Conservation (phyloP, 1,140 invertebrate species). For the Sesamia nonagrioides region DNA sequence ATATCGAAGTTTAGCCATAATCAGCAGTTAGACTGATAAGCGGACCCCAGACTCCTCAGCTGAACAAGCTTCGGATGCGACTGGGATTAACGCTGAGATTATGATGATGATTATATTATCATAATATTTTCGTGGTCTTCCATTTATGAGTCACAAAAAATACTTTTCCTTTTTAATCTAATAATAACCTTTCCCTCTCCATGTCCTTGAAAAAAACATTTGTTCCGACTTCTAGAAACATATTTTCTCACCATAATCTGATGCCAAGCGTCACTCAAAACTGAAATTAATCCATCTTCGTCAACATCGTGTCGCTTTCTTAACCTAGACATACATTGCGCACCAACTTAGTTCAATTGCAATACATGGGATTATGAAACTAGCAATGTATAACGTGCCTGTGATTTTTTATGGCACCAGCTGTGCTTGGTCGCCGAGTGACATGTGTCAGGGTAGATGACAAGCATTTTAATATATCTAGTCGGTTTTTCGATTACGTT, state of each 20-base stretch:
- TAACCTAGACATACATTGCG: not conserved
- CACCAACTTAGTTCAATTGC: too few relatives aligned
- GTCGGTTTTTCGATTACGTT: conserved; percentile 37
- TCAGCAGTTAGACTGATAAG: too few relatives aligned
- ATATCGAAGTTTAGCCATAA: too few relatives aligned
- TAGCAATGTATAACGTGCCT: conserved; percentile 16
- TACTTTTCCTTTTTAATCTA: too few relatives aligned
- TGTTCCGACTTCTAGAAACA: not conserved
- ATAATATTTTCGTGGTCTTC: too few relatives aligned
- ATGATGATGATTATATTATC: too few relatives aligned
- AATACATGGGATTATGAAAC: not conserved
- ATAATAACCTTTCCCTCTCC: not conserved
- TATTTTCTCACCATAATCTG: conserved; percentile 35
- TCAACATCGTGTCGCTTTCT: not conserved
- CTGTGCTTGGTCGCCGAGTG: conserved; percentile 22
- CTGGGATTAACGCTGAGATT: too few relatives aligned
- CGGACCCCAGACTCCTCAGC: too few relatives aligned
- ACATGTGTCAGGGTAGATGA: conserved; percentile 27
- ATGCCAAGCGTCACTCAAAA: conserved; percentile 23
- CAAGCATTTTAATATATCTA: conserved; percentile 43
- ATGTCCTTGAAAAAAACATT: conserved; percentile 7
- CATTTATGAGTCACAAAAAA: too few relatives aligned
- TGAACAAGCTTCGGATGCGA: too few relatives aligned
- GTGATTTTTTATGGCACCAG: conserved; percentile 15
- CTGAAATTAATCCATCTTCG: conserved; percentile 31